These are phyloP conservation scores for Augiades crinisus DNA, from an alignment of 2,888 invertebrate species.

Conservation along the genomic window DNA sequence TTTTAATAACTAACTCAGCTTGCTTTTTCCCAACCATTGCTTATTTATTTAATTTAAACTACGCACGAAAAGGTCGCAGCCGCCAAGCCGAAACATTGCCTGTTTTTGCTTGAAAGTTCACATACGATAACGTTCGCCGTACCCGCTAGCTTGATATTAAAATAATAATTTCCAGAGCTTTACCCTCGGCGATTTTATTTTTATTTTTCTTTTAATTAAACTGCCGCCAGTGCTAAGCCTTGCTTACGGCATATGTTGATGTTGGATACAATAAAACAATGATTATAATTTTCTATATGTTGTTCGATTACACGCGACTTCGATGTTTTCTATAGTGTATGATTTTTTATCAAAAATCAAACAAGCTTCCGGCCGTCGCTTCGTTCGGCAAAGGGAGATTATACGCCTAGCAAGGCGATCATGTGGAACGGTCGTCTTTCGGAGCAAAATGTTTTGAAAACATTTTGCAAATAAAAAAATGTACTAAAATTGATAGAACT, in stretches of 20 bases:
- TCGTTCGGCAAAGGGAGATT: no score
- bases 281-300: no score
- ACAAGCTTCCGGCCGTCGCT: no score
- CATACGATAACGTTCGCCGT: background rate
- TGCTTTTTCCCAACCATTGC: background rate
- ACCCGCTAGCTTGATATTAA: background rate
- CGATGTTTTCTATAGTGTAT: no score
- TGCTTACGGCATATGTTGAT: background rate
- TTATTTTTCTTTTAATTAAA: background rate
- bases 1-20: background rate
- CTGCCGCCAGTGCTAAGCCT: background rate
- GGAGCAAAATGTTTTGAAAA: no score
- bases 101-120: background rate
- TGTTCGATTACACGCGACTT: no score
- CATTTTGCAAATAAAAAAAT: no score
- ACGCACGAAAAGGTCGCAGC: background rate
- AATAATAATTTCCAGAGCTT: background rate
- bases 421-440: no score
- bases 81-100: background rate
- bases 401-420: no score
- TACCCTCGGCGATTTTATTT: background rate
- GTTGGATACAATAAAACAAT: no score
- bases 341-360: no score
- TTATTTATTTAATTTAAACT: slow-evolving; percentile 1
- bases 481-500: no score